phyloP scores from a whole-genome alignment of 2,113 vertebrate species.

The Laterallus jamaicensis region DNA sequence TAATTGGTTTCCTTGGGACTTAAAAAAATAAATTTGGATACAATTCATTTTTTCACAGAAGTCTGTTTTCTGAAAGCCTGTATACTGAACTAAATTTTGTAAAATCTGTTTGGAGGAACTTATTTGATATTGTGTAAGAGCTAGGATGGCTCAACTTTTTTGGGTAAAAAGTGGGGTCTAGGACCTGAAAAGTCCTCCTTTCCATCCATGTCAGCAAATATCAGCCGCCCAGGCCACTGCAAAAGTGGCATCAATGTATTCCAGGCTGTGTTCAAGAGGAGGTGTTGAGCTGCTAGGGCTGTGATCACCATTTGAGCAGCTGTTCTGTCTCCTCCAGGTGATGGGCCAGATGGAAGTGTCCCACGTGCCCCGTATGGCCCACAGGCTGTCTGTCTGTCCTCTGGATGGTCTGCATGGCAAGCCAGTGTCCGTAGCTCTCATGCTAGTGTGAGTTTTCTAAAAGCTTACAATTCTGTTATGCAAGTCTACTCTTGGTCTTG shows the following conservation, averaged over 20 bases:
- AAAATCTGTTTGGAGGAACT: neutral
- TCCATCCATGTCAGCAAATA: neutral
- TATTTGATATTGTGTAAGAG: neutral
- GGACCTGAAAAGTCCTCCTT: neutral
- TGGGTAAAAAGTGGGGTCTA: neutral
- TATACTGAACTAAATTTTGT: neutral
- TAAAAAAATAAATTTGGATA: neutral
- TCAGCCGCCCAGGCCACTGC: neutral
- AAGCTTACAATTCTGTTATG: neutral
- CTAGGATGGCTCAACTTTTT: neutral
- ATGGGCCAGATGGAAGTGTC: neutral
- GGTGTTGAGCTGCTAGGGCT: neutral
- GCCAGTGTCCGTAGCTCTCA: neutral
- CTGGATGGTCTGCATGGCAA: neutral
- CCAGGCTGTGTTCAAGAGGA: neutral
- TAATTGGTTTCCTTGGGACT: slow-evolving; percentile 48
- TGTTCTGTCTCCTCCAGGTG: neutral
- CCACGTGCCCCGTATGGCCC: neutral
- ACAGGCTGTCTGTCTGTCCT: neutral
- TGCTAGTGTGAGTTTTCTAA: accelerated
- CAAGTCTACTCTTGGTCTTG: neutral
- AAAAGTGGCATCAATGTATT: neutral
- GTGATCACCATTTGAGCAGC: neutral
- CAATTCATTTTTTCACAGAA: neutral
- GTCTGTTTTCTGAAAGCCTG: neutral